phyloP scores from a whole-genome alignment of 64 coral and sea anemone species.

The Stichodactyla helianthus region DNA sequence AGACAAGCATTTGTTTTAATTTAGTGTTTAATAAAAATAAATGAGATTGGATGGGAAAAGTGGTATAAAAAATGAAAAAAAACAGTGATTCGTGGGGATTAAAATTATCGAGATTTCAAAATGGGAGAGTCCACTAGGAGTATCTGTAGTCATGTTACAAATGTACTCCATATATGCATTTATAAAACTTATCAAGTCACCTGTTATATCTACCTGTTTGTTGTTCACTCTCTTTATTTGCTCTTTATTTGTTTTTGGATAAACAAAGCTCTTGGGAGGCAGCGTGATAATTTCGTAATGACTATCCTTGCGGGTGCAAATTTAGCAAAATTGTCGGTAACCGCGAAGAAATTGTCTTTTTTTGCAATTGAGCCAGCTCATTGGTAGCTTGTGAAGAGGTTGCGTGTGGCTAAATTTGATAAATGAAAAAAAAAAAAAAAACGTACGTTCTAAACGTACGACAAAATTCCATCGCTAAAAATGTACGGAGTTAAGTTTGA shows the following conservation, averaged over 20 bases:
- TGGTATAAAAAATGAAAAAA: not conserved
- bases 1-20: not conserved
- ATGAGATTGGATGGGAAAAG: not conserved
- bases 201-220: not conserved
- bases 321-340: not conserved
- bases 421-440: no score
- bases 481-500: not conserved
- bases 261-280: not conserved
- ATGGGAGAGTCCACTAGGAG: not conserved
- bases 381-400: not conserved
- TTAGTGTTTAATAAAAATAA: not conserved
- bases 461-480: not conserved
- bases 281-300: not conserved
- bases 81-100: not conserved
- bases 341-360: not conserved
- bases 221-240: not conserved
- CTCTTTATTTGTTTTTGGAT: constrained; percentile 4
- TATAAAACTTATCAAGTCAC: constrained; percentile 10
- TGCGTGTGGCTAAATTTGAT: not conserved
- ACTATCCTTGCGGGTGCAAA: not conserved
- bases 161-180: not conserved
- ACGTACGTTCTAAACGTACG: not conserved
- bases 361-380: not conserved
- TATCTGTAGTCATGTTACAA: not conserved
- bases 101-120: not conserved